A percentile compares a stretch with the other conserved stretches of the same genome.
phyloP scores from a whole-genome alignment of 64 coral and sea anemone genomes.

The Exaiptasia diaphana region DNA sequence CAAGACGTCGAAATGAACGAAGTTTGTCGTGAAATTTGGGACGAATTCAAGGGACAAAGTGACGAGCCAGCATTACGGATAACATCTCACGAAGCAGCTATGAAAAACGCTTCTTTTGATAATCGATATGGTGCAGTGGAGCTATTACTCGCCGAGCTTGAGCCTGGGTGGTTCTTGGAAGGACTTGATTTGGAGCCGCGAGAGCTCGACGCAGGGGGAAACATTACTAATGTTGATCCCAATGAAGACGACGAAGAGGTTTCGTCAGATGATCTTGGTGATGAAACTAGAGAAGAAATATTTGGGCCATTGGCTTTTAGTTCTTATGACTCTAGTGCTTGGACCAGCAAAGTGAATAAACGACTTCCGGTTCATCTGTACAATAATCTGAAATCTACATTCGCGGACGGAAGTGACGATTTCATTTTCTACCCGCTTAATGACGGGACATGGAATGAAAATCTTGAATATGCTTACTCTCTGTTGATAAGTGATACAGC shows the following conservation, averaged over 20 bases:
- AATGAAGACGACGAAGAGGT: not conserved
- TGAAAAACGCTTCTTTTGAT: not conserved
- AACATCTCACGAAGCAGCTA: not conserved
- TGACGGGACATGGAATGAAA: not conserved
- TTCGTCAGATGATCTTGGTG: not conserved
- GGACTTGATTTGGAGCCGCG: not conserved
- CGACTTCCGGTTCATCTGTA: not conserved
- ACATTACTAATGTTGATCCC: not conserved
- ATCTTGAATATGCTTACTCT: conserved; percentile 13
- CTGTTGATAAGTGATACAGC: conserved; percentile 11
- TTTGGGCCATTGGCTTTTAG: too few relatives aligned
- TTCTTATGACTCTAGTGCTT: too few relatives aligned
- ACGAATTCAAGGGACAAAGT: not conserved
- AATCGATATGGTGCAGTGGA: not conserved
- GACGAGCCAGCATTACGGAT: not conserved
- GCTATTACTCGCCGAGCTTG: not conserved
- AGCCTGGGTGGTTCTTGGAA: not conserved
- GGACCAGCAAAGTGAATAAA: not conserved
- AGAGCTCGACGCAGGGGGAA: not conserved
- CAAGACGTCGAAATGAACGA: not conserved
- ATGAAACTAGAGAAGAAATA: not conserved
- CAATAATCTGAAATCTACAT: not conserved
- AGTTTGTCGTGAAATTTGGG: not conserved
- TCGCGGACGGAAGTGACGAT: not conserved
- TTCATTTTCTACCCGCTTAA: conserved; percentile 13